phyloP scores from a whole-genome alignment of 2,888 invertebrate genomes.

The Fragum sueziense region DNA sequence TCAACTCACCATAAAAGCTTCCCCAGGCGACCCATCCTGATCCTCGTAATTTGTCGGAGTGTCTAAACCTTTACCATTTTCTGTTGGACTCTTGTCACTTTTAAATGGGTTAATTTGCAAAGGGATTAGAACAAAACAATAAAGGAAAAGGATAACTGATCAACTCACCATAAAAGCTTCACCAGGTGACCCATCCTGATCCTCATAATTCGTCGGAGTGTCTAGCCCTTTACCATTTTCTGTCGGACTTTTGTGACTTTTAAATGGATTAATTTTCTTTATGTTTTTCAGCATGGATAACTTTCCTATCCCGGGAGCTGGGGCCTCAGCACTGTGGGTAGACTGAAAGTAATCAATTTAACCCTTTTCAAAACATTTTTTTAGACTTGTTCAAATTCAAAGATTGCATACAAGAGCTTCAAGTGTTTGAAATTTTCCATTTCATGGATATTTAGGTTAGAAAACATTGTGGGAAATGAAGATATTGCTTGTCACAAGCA shows the following conservation, averaged over 20 bases:
- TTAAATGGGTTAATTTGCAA: conserved; percentile 47
- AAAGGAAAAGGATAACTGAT: too few relatives aligned
- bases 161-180: background rate
- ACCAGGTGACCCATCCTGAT: conserved; percentile 13
- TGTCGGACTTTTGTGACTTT: conserved; percentile 7
- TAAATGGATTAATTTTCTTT: conserved; percentile 44
- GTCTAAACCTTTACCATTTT: conserved; percentile 28
- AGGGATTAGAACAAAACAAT: too few relatives aligned
- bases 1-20: background rate
- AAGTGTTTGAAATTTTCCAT: too few relatives aligned
- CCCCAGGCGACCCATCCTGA: conserved; percentile 6
- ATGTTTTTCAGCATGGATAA: conserved; percentile 26
- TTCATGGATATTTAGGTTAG: too few relatives aligned
- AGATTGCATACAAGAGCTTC: too few relatives aligned
- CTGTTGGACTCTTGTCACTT: conserved; percentile 13
- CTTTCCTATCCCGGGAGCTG: background rate
- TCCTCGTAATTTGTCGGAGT: conserved; percentile 33
- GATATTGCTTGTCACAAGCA: too few relatives aligned
- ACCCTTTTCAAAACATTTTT: too few relatives aligned
- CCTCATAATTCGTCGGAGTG: conserved; percentile 31
- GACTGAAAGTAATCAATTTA: too few relatives aligned
- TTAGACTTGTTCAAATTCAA: too few relatives aligned
- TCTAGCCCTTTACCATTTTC: conserved; percentile 32
- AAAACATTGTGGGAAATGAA: background rate
- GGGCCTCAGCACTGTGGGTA: conserved; percentile 23